Conservation (phyloP, 1,140 invertebrate genomes). For the Lepidostoma basale region DNA sequence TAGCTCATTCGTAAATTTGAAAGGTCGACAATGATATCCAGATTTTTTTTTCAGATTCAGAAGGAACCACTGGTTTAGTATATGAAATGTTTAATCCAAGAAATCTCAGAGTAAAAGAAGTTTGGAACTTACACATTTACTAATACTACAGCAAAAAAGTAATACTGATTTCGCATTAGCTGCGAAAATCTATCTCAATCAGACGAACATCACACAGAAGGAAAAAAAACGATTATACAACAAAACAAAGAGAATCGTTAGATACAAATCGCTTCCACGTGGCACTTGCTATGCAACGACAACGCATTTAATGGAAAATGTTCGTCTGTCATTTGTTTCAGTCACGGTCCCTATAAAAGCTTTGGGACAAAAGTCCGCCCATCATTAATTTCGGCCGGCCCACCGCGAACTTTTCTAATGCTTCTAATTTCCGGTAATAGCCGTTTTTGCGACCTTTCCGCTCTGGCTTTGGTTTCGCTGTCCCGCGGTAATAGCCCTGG, state of each 20-base stretch:
- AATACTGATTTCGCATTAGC: too few species aligned
- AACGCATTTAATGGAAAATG: slow-evolving; percentile 18
- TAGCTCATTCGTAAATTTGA: too few species aligned
- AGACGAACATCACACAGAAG: too few species aligned
- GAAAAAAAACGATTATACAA: too few species aligned
- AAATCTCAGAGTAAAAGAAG: too few species aligned
- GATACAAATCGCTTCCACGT: neutral
- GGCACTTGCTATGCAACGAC: neutral
- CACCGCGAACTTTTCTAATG: slow-evolving; percentile 47
- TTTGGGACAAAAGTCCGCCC: slow-evolving; percentile 12
- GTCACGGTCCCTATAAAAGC: neutral
- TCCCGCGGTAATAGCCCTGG: slow-evolving; percentile 26
- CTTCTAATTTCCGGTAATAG: slow-evolving; percentile 46
- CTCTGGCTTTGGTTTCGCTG: neutral
- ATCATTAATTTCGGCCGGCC: slow-evolving; percentile 45
- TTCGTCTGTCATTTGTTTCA: slow-evolving; percentile 34
- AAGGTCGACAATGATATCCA: too few species aligned
- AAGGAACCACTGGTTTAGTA: too few species aligned
- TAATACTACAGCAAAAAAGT: too few species aligned
- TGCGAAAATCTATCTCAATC: too few species aligned
- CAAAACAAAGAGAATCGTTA: neutral
- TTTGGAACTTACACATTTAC: too few species aligned
- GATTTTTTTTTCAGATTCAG: too few species aligned
- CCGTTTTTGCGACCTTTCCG: slow-evolving; percentile 28
- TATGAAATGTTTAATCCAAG: too few species aligned